These are phyloP conservation scores for Gouania willdenowi DNA, from an alignment of 2,797 vertebrate genomes.

Conservation along the genomic window DNA sequence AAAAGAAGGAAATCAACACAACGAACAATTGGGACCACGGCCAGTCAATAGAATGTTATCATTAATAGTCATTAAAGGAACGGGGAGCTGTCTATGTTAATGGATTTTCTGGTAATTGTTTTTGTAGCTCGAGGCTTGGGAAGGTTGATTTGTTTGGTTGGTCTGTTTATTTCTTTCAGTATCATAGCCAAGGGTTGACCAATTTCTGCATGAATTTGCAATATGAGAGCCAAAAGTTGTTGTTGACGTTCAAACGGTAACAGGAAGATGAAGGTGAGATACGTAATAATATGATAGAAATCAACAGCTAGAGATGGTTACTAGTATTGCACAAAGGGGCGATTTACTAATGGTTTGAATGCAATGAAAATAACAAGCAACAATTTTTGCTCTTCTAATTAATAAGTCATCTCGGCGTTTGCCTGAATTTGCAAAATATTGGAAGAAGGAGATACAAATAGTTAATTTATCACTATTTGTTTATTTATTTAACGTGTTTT, in stretches of 20 bases:
- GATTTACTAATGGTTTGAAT: too few species aligned
- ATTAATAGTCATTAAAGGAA: conserved; percentile 74
- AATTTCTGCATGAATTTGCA: conserved; percentile 54
- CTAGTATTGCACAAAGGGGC: too few species aligned
- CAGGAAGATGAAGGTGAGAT: too few species aligned
- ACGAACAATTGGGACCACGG: conserved; percentile 26
- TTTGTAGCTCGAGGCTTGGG: conserved; percentile 64
- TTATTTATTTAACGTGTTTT: too few species aligned
- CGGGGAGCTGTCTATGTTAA: conserved; percentile 65
- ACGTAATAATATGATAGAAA: too few species aligned
- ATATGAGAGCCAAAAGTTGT: conserved; percentile 40
- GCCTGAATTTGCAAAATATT: too few species aligned
- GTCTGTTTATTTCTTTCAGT: conserved; percentile 62
- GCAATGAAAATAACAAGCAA: too few species aligned
- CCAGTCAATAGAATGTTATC: conserved; percentile 60
- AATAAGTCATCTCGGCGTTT: too few species aligned
- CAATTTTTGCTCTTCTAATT: too few species aligned
- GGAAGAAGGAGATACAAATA: too few species aligned
- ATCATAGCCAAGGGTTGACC: conserved; percentile 50
- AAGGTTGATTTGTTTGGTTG: conserved; percentile 56
- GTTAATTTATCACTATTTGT: too few species aligned
- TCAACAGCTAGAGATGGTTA: too few species aligned
- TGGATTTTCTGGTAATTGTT: conserved; percentile 78
- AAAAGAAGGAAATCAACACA: conserved; percentile 12
- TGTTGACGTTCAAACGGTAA: conserved; percentile 40